phyloP scores from a whole-genome alignment of 2,113 vertebrate species.

The Isurus oxyrinchus region DNA sequence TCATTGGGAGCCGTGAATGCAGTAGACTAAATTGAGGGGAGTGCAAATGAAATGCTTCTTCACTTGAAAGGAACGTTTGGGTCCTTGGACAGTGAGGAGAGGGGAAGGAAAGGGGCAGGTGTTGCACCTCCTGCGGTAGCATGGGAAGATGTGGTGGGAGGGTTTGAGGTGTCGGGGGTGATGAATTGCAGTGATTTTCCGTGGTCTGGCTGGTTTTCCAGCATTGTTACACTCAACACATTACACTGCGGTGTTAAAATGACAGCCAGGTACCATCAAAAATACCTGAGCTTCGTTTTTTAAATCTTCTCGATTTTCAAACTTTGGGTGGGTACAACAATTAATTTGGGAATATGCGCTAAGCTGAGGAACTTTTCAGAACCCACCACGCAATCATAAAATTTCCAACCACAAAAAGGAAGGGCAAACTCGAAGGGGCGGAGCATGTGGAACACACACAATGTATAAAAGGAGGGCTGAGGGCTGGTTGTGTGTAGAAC shows the following conservation, averaged over 20 bases:
- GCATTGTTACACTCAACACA: not conserved
- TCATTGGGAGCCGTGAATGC: too few species aligned
- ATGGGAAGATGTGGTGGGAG: too few species aligned
- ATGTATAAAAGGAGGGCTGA: not conserved
- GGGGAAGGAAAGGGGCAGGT: too few species aligned
- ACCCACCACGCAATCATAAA: not conserved
- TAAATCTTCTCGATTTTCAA: not conserved
- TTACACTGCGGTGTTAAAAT: not conserved
- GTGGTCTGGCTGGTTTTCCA: too few species aligned
- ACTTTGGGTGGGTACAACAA: not conserved
- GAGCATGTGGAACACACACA: not conserved
- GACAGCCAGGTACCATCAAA: too few species aligned
- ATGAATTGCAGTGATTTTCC: too few species aligned
- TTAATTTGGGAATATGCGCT: not conserved
- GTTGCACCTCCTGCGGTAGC: too few species aligned
- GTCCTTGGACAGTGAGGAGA: too few species aligned
- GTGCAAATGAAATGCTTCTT: too few species aligned
- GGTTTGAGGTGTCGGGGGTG: too few species aligned
- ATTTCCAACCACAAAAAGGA: not conserved
- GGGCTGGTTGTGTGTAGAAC: not conserved
- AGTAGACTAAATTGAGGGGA: too few species aligned
- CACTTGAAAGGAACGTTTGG: too few species aligned
- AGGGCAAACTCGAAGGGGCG: not conserved
- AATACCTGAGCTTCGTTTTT: not conserved
- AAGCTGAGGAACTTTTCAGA: not conserved